Percentiles rank a stretch among this genome's conserved stretches.
phyloP scores from a whole-genome alignment of 2,797 vertebrate genomes.

The Artibeus lituratus region DNA sequence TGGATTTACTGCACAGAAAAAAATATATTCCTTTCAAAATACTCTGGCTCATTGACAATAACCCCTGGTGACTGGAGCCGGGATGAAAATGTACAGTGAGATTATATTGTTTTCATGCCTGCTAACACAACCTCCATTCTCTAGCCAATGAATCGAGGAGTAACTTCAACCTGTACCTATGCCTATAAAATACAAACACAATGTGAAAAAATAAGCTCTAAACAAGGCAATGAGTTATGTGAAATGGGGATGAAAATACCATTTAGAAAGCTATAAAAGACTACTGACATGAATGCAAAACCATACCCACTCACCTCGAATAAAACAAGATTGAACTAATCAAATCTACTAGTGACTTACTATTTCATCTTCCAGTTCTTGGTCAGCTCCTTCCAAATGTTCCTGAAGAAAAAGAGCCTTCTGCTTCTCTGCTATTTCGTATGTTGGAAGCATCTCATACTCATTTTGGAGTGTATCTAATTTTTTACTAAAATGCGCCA shows the following conservation, averaged over 20 bases:
- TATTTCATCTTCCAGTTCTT: slow-evolving; percentile 80
- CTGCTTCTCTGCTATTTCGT: slow-evolving; percentile 86
- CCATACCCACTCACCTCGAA: neutral
- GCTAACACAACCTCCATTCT: too few relatives aligned
- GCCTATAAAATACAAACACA: neutral
- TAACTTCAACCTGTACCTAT: too few relatives aligned
- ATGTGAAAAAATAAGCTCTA: neutral
- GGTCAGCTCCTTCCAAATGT: slow-evolving; percentile 70
- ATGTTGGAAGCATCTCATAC: slow-evolving; percentile 75
- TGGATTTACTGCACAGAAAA: too few relatives aligned
- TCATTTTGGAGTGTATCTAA: slow-evolving; percentile 85
- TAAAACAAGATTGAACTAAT: neutral
- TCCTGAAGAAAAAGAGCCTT: slow-evolving; percentile 83
- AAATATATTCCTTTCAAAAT: too few relatives aligned
- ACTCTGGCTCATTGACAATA: too few relatives aligned
- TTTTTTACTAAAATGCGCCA: slow-evolving; percentile 81
- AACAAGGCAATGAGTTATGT: neutral
- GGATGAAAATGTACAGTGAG: too few relatives aligned
- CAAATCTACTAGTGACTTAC: slow-evolving; percentile 74
- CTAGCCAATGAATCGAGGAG: too few relatives aligned
- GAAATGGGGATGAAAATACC: neutral
- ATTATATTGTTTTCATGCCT: too few relatives aligned
- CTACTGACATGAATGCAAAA: neutral
- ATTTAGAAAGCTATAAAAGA: neutral
- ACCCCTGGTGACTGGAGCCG: too few relatives aligned